Evolutionary conservation across 1,140 invertebrate species (phyloP).

Genomic region (Reticulitermes speratus): DNA sequence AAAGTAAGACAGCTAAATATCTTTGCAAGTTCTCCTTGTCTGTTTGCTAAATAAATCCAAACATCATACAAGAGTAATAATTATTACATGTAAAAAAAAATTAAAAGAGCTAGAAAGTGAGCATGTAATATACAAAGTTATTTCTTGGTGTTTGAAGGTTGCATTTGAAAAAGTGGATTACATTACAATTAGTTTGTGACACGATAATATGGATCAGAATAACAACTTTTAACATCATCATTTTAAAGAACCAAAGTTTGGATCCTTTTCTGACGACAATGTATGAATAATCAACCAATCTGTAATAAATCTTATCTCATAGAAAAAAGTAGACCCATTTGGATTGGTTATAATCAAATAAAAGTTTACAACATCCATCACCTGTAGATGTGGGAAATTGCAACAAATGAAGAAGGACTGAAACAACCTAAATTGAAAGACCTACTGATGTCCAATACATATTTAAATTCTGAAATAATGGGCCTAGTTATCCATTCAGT

Average conservation of each 20-base stretch:
- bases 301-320: background rate
- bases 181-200: background rate
- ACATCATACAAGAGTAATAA: background rate
- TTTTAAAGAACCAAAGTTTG: background rate
- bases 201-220: background rate
- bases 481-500: background rate
- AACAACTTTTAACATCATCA: background rate
- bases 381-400: background rate
- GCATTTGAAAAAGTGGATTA: slow-evolving; percentile 1
- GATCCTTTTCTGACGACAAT: background rate
- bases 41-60: background rate
- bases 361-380: background rate
- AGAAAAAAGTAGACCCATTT: slow-evolving; percentile 7
- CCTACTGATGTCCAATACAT: background rate
- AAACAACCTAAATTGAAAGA: background rate
- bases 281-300: background rate
- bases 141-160: background rate
- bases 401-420: background rate
- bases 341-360: background rate
- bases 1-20: background rate
- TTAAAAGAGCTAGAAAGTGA: background rate
- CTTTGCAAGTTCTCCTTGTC: background rate
- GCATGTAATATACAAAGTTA: background rate
- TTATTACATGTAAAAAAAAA: slow-evolving; percentile 2
- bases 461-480: background rate